Percentiles rank a stretch among this genome's conserved stretches.
Conservation (phyloP, 2,797 vertebrate genomes). For the Monodelphis domestica region DNA sequence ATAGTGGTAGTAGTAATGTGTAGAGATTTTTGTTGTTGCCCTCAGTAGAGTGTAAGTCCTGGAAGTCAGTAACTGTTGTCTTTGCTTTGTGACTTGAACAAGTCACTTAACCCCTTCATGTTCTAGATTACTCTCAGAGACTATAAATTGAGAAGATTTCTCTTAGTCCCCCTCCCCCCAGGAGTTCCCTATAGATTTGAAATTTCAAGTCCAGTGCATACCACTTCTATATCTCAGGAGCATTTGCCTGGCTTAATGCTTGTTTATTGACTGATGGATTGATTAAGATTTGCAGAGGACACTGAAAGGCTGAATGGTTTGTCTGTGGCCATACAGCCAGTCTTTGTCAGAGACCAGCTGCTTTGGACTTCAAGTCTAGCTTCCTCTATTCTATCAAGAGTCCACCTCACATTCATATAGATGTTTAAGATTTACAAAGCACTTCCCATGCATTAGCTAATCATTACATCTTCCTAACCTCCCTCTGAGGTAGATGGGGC, state of each 20-base stretch:
- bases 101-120: not conserved
- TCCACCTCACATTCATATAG: not conserved
- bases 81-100: not conserved
- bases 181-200: no score
- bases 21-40: not conserved
- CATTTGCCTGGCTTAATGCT: not conserved
- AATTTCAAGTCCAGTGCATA: no score
- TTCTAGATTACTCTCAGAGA: not conserved
- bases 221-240: not conserved
- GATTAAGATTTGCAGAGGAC: not conserved
- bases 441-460: not conserved
- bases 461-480: not conserved
- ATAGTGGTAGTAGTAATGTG: not conserved
- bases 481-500: not conserved
- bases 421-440: not conserved
- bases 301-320: constrained; percentile 15
- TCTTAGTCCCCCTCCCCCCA: no score
- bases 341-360: not conserved
- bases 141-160: no score
- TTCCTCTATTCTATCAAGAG: not conserved
- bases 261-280: not conserved
- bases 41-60: not conserved
- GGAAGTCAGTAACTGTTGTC: not conserved
- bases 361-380: not conserved
- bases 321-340: not conserved